Percentiles rank a stretch among this genome's conserved stretches.
Conservation (phyloP, 1,140 invertebrate genomes). For the Holcopasites calliopsidis region DNA sequence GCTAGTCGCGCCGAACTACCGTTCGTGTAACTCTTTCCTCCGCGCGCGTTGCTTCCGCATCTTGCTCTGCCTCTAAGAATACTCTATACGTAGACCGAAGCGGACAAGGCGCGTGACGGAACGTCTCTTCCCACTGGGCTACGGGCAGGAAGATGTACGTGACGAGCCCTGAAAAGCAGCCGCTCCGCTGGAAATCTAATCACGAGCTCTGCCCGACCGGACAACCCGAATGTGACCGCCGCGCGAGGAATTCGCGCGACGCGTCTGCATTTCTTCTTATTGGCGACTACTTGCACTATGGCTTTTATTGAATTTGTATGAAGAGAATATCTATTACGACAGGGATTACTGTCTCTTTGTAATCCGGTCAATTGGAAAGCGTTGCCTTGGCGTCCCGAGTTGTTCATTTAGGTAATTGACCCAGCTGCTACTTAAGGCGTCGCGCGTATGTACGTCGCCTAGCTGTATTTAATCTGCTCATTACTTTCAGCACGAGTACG, state of each 20-base stretch:
- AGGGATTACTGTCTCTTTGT: no score
- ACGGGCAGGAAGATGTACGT: not conserved
- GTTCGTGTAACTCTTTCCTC: not conserved
- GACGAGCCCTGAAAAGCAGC: conserved; percentile 18
- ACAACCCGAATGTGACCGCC: not conserved
- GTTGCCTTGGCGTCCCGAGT: no score
- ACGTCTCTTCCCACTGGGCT: conserved; percentile 9
- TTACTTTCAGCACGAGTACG: no score
- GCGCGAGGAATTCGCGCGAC: conserved; percentile 3
- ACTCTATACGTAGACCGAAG: conserved; percentile 52
- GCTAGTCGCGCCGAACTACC: conserved; percentile 37
- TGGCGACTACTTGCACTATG: no score
- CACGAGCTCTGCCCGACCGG: not conserved
- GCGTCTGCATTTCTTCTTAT: conserved; percentile 8
- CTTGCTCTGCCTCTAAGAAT: conserved; percentile 17
- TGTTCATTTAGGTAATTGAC: no score
- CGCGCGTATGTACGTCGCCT: no score
- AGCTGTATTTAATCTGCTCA: no score
- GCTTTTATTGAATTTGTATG: no score
- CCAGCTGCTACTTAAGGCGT: no score
- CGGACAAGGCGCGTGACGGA: conserved; percentile 33
- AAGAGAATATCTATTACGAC: no score
- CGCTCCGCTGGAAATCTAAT: conserved; percentile 5
- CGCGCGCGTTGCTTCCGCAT: not conserved
- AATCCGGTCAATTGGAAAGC: no score